A percentile compares a stretch with the other conserved stretches of the same genome.
Conservation (phyloP, 2,888 invertebrate species). For the Saturnia japonica region DNA sequence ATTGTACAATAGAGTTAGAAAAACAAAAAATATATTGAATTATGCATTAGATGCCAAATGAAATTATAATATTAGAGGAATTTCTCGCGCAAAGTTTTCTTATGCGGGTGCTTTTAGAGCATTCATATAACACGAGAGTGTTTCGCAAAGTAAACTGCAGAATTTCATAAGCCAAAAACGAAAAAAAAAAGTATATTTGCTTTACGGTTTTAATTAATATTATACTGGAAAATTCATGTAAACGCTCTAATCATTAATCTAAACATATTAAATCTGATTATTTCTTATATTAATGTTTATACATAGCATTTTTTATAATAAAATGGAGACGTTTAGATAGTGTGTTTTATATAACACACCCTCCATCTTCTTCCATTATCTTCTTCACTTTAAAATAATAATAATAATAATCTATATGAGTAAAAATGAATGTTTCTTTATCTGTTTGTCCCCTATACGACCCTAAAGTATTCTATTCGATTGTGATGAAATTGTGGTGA, state of each 20-base stretch:
- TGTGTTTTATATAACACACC: too few species aligned
- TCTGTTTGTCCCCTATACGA: too few species aligned
- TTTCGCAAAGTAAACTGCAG: not conserved
- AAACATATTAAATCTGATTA: not conserved
- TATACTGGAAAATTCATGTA: not conserved
- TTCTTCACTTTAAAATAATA: too few species aligned
- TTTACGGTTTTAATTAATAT: not conserved
- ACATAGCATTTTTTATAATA: too few species aligned
- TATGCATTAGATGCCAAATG: slow-evolving; percentile 28
- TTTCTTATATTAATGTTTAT: too few species aligned
- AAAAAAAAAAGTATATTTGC: not conserved
- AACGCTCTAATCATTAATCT: not conserved
- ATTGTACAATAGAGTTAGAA: not conserved
- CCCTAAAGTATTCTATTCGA: too few species aligned
- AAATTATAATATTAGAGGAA: slow-evolving; percentile 37
- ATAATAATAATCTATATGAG: too few species aligned
- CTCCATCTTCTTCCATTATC: too few species aligned
- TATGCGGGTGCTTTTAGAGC: slow-evolving; percentile 31
- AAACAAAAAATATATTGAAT: not conserved
- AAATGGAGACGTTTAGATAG: too few species aligned
- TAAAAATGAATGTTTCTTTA: too few species aligned
- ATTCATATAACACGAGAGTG: not conserved
- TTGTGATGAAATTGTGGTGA: too few species aligned
- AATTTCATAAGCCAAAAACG: not conserved
- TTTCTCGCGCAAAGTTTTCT: slow-evolving; percentile 32